phyloP scores from a whole-genome alignment of 2,888 invertebrate genomes.

The Cacoxenus indagator region DNA sequence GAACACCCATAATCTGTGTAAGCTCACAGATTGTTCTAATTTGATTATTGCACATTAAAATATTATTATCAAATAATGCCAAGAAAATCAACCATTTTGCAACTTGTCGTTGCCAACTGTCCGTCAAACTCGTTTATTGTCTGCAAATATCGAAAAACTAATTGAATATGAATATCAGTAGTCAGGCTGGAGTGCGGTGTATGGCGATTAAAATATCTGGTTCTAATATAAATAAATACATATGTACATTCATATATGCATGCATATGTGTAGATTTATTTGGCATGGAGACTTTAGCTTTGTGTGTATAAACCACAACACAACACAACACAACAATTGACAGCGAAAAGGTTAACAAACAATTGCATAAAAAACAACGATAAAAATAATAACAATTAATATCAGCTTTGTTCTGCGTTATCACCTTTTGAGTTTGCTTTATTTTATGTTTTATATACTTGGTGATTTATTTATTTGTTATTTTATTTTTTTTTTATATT shows the following conservation, averaged over 20 bases:
- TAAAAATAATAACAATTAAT: conserved; percentile 13
- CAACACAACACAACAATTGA: too few relatives aligned
- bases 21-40: not conserved
- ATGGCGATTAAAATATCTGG: not conserved
- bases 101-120: not conserved
- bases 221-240: not conserved
- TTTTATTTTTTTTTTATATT: too few relatives aligned
- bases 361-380: not conserved
- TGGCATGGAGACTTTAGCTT: too few relatives aligned
- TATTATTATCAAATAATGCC: not conserved
- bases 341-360: not conserved
- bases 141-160: not conserved
- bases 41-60: not conserved
- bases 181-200: not conserved
- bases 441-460: too few relatives aligned
- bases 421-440: not conserved
- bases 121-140: not conserved
- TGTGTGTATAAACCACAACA: too few relatives aligned
- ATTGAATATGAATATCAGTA: not conserved
- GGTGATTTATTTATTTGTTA: too few relatives aligned
- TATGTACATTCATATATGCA: too few relatives aligned
- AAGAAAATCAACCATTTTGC: not conserved
- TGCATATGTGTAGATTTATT: too few relatives aligned
- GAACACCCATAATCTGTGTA: not conserved
- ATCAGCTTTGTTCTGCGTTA: conserved; percentile 19